Base-by-base conservation (phyloP, 1,140 invertebrate genomes). In the Mactra quadrangularis region DNA sequence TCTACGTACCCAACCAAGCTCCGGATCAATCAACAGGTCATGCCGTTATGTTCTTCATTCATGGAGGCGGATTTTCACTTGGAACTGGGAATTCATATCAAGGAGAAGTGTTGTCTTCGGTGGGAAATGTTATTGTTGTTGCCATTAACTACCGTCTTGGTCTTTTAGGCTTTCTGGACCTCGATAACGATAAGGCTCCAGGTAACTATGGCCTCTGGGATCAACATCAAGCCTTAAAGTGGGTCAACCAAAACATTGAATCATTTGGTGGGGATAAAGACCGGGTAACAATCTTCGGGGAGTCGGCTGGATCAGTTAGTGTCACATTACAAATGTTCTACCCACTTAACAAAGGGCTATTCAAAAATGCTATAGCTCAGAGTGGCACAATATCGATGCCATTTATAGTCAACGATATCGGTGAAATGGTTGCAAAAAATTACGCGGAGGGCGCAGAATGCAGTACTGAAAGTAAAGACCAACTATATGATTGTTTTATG, bases 1-100 rank as follows among this genome's bases (percentile, higher is more conserved):
- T 99, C 50, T 99, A 96, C 91, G 96, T 97, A 13, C 98, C 98
- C 13, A 38, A 22, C 9, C 70, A 83, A 47, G 31, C 64, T 29
- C 66, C 41, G 64, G 66, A 70, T 25, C 19, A 27, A 38, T 57
- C 27, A 38, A 60, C 50, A 33, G 68, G 45, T 41, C 59, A 59
- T 41, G 53, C 85, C 15, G 85, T 86, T 2, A 79, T 88, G 57
- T 68, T 88, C 47, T 88, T 82, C 60, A 86, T 88, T 22, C 85
- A 88, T 62, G 86, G 87, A 2, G 87, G 86, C 6, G 75, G 45
- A 3, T 88, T 84, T 68, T 50, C 25, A 29, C 53, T 38, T 25
- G 86, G 86, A 0, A 66, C 79, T 19, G 79, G 83, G 83, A 93
- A 15, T 88, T 90, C 68, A 9, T 84, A 75, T 35, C 52, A 87